A percentile compares a stretch with the other conserved stretches of the same genome.
phyloP scores from a whole-genome alignment of 2,797 vertebrate species.

The Phrynocephalus guinanensis region DNA sequence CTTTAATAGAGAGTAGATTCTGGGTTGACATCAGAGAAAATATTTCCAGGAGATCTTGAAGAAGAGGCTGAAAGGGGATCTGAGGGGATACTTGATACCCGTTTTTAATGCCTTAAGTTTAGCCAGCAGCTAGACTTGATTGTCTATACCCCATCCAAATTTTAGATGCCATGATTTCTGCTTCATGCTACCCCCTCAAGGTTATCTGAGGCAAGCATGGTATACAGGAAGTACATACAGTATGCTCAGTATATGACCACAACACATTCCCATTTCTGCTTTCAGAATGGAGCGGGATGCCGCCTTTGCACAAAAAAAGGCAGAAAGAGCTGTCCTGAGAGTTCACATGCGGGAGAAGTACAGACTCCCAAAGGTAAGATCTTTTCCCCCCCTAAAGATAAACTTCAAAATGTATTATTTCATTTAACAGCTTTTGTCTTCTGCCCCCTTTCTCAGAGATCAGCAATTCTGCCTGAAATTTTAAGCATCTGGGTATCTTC shows the following conservation, averaged over 20 bases:
- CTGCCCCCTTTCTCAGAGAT: neutral
- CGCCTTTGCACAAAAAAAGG: slow-evolving; percentile 93
- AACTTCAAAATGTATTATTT: neutral
- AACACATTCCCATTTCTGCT: slow-evolving; percentile 17
- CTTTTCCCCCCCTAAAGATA: neutral
- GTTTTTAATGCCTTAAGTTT: neutral
- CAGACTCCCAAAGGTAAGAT: slow-evolving; percentile 93
- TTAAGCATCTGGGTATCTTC: neutral
- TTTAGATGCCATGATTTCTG: neutral
- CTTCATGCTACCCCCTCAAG: neutral
- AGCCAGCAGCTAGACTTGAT: neutral
- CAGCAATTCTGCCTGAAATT: neutral
- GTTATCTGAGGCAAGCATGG: neutral
- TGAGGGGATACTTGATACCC: neutral
- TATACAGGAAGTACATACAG: neutral
- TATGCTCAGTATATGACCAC: neutral
- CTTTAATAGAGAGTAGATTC: neutral
- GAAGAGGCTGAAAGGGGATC: neutral
- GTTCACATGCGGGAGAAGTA: slow-evolving; percentile 96
- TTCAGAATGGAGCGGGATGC: slow-evolving; percentile 96
- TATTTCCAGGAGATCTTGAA: neutral
- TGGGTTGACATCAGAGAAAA: neutral
- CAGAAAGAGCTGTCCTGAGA: slow-evolving; percentile 91
- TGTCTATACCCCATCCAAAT: neutral
- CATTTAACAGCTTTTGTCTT: neutral